Evolutionary conservation across 2,113 vertebrate species (phyloP).

Genomic region (Marmota flaviventris): DNA sequence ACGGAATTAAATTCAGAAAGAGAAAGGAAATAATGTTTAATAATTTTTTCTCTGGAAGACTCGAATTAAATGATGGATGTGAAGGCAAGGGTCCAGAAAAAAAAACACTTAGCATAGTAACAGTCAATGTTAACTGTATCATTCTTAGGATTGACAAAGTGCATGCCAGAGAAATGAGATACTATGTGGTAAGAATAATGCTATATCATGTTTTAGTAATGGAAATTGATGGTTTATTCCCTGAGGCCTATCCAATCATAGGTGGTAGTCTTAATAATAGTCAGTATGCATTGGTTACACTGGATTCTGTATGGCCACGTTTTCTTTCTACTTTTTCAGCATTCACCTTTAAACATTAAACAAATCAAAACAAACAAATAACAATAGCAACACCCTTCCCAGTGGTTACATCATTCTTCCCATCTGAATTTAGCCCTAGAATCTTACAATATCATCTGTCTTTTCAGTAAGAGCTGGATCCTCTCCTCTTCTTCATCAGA

Average conservation of each 20-base stretch:
- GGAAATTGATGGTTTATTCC: neutral
- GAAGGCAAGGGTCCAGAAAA: neutral
- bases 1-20: neutral
- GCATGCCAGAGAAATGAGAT: neutral
- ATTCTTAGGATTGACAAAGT: neutral
- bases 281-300: neutral
- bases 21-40: neutral
- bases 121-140: neutral
- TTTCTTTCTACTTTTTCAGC: neutral
- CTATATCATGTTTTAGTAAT: neutral
- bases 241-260: neutral
- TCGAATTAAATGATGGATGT: neutral
- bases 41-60: neutral
- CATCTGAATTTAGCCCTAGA: neutral
- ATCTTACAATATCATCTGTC: neutral
- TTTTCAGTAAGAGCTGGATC: neutral
- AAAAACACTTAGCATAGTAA: neutral
- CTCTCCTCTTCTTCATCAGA: neutral
- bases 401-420: neutral
- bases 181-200: neutral
- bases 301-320: neutral
- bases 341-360: neutral
- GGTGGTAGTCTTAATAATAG: too few species aligned
- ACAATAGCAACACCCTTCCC: too few species aligned
- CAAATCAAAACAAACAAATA: neutral